Conservation (phyloP, 2,113 vertebrate genomes). For the Odocoileus virginianus region DNA sequence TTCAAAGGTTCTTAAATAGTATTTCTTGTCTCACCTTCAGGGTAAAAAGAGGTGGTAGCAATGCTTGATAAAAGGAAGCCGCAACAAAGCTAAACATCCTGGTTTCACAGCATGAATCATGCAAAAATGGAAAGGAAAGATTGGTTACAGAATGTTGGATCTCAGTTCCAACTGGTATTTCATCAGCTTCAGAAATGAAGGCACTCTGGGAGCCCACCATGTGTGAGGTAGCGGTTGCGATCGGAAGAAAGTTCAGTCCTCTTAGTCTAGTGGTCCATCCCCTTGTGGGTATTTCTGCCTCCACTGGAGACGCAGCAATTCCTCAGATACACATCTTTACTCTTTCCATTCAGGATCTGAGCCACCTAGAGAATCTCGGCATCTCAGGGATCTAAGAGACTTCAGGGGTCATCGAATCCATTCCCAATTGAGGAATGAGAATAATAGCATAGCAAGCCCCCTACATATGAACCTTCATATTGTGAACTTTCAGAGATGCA, state of each 20-base stretch:
- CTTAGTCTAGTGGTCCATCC: no score
- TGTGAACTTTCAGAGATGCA: neutral
- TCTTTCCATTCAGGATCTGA: neutral
- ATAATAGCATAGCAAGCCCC: neutral
- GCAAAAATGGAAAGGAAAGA: constrained; percentile 76
- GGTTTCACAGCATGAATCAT: constrained; percentile 73
- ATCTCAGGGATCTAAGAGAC: neutral
- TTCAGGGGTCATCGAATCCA: no score
- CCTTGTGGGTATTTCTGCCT: neutral
- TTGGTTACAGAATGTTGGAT: constrained; percentile 73
- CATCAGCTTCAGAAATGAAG: constrained; percentile 72
- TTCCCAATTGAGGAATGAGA: neutral
- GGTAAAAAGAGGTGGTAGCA: constrained; percentile 50
- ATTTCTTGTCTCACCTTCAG: constrained; percentile 61
- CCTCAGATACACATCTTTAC: neutral
- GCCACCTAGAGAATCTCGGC: neutral
- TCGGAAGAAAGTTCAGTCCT: constrained; percentile 7
- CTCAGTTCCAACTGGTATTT: constrained; percentile 76
- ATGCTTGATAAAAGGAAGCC: constrained; percentile 72
- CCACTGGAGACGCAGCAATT: neutral
- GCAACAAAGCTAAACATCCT: constrained; percentile 66
- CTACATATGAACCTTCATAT: neutral
- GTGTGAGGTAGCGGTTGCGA: constrained; percentile 59
- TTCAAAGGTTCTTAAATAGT: constrained; percentile 60
- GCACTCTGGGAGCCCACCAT: constrained; percentile 69